These are phyloP conservation scores for Albula glossodonta DNA, from an alignment of 2,113 vertebrate genomes.

Conservation along the genomic window DNA sequence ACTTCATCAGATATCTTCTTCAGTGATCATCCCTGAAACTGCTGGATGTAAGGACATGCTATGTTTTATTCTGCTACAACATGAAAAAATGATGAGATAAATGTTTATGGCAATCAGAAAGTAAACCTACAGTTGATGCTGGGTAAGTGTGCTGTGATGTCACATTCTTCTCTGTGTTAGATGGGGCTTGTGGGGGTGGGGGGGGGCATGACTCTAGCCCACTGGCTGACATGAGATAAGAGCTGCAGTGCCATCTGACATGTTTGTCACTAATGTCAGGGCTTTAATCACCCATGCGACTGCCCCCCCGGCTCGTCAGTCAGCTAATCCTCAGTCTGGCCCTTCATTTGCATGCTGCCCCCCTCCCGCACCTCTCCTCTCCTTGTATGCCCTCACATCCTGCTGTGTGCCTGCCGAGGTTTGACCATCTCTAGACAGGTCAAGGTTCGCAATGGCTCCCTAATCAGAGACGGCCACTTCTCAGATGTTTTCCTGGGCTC, in stretches of 20 bases:
- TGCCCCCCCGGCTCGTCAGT: not conserved
- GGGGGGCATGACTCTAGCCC: not conserved
- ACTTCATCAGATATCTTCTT: not conserved
- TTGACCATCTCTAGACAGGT: constrained; percentile 3
- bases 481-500: not conserved
- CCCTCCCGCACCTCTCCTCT: constrained; percentile 30
- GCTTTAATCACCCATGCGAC: not conserved
- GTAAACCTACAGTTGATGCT: not conserved
- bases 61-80: no score
- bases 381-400: constrained; percentile 51
- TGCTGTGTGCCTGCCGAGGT: not conserved
- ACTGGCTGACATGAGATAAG: not conserved
- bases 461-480: not conserved
- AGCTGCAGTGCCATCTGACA: not conserved
- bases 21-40: not conserved
- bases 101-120: not conserved
- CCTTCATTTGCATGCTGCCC: not conserved
- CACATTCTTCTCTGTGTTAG: not conserved
- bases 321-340: not conserved
- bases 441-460: not conserved
- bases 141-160: not conserved
- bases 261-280: not conserved
- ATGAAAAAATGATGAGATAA: no score
- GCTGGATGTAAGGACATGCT: no score
- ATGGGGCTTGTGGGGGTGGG: not conserved